phyloP scores from a whole-genome alignment of 2,113 vertebrate species.

The Beaufortia kweichowensis region DNA sequence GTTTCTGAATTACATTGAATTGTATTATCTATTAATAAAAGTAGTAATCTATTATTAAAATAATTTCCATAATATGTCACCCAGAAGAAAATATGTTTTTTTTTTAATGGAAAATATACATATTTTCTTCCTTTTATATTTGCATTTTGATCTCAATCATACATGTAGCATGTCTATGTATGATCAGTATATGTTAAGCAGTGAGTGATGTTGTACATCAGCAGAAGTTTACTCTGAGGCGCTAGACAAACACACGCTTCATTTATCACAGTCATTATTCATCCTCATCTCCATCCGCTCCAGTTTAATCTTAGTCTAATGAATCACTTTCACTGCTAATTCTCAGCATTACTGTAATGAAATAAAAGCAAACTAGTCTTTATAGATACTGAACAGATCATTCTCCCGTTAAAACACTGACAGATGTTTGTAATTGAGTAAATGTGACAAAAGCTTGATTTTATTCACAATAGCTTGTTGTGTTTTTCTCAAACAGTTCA shows the following conservation, averaged over 20 bases:
- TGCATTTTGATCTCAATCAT: background rate
- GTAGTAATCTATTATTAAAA: no score
- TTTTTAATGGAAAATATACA: background rate
- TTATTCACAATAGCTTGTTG: no score
- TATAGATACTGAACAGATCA: background rate
- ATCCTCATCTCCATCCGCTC: background rate
- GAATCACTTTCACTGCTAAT: slow-evolving; percentile 1
- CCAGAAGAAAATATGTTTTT: background rate
- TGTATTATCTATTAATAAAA: no score
- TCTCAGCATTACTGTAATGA: background rate
- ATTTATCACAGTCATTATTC: slow-evolving; percentile 62
- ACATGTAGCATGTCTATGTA: slow-evolving; percentile 67
- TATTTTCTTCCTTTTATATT: slow-evolving; percentile 71
- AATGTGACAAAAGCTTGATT: no score
- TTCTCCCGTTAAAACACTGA: background rate
- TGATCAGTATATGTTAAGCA: slow-evolving; percentile 82
- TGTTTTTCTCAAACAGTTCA: background rate
- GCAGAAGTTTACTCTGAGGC: slow-evolving; percentile 75
- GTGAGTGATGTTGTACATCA: slow-evolving; percentile 79
- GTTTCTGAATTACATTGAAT: no score
- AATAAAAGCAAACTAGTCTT: background rate
- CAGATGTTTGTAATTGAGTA: background rate
- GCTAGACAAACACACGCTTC: slow-evolving; percentile 71
- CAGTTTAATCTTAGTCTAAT: background rate
- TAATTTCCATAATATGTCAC: background rate